Evolutionary conservation across 2,888 invertebrate species (phyloP), one percentile per base, ranked within the genome.

Genomic region (Apantesis nais): DNA sequence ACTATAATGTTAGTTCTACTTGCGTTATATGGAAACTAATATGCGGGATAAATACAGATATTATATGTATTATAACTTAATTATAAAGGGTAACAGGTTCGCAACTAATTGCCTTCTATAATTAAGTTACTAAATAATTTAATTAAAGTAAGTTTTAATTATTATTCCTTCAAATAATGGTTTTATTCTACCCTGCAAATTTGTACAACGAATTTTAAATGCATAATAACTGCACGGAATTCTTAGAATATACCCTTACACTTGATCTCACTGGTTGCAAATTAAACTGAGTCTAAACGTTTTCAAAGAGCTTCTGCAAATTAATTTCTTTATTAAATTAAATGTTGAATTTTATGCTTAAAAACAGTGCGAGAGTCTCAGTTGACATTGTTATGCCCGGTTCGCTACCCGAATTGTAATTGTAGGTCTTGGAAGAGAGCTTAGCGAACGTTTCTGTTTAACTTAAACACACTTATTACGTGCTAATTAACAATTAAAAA

Each of bases 241-340:
- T 58, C 29, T 58, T 29, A 5, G 58, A 25, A 58, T 58, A 62
- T 12, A 22, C 66, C 73, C 61, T 68, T 71, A 34, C 65, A 25
- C 37, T 16, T 55, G 16, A 37, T 52, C 19, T n/a, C 34, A 55
- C n/a, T 25, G 8, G 65, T 62, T 52, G 66, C 66, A 78, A 81
- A 78, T 82, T 80, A 79, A 80, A 83, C 79, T 83, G 81, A 83
- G 78, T 81, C 75, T 68, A 66, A 77, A 76, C 76, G 68, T 31
- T 65, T 39, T 34, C 62, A 58, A 60, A 68, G 31, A 48, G 71
- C 70, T 60, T 72, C 63, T 61, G 65, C 62, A 76, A 81, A 80
- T 81, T 81, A 82, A 77, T 79, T 82, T 75, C 76, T 74, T 81
- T 80, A 82, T 79, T 78, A 75, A 80, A 77, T 82, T 74, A 76